Evolutionary conservation across 2,797 vertebrate genomes (phyloP).

Genomic region (Tachyglossus aculeatus): DNA sequence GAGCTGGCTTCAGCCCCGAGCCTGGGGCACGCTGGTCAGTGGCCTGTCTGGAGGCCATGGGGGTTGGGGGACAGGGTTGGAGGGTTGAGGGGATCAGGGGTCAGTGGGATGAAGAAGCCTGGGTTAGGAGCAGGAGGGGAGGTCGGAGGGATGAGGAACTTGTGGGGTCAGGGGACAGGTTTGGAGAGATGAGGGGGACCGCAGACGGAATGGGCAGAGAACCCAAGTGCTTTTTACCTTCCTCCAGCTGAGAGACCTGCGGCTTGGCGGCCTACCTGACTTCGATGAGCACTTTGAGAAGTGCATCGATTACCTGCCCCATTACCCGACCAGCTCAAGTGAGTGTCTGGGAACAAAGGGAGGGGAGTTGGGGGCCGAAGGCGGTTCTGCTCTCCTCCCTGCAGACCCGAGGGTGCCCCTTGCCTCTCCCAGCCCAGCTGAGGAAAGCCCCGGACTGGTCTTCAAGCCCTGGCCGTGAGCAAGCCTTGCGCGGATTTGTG

Average conservation of each 20-base stretch:
- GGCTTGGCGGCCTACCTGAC: constrained; percentile 39
- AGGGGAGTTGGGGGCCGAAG: background rate
- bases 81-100: too few species aligned
- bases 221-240: constrained; percentile 23
- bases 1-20: too few species aligned
- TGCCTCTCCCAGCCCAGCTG: constrained; percentile 41
- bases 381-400: too few species aligned
- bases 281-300: constrained; percentile 55
- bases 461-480: constrained; percentile 44
- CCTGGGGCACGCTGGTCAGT: too few species aligned
- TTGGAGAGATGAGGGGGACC: background rate
- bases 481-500: constrained; percentile 50
- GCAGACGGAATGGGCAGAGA: background rate
- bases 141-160: background rate
- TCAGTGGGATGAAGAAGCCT: too few species aligned
- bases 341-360: background rate
- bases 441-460: constrained; percentile 45
- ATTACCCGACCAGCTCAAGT: constrained; percentile 37
- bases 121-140: background rate
- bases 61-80: too few species aligned
- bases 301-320: constrained; percentile 41
- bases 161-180: background rate
- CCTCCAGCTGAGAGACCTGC: constrained; percentile 40
- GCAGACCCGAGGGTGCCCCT: constrained; percentile 7
- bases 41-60: too few species aligned